Conservation (phyloP, 2,113 vertebrate species). For the Pelodiscus sinensis region DNA sequence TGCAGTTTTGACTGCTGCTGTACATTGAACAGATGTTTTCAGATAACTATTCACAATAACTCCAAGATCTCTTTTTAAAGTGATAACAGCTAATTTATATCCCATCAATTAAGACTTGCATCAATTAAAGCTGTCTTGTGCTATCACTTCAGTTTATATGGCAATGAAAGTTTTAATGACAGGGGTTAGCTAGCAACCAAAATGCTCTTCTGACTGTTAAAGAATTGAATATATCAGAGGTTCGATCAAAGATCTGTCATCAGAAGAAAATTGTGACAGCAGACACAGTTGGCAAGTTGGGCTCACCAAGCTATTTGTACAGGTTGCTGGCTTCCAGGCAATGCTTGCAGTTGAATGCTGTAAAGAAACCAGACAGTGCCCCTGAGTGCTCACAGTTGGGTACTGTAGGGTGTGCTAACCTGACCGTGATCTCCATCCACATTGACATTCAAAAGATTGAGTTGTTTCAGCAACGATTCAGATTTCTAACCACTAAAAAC, state of each 20-base stretch:
- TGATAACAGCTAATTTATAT: too few relatives aligned
- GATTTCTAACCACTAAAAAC: neutral
- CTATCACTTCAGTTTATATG: accelerated
- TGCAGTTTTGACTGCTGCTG: too few relatives aligned
- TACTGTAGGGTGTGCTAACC: neutral
- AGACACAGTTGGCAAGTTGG: neutral
- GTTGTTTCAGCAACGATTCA: accelerated
- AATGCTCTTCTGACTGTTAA: neutral
- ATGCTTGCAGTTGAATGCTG: accelerated
- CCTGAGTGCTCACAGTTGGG: too few relatives aligned
- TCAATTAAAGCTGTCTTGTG: neutral
- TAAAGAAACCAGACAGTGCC: neutral
- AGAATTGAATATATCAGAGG: accelerated
- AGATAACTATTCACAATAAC: too few relatives aligned
- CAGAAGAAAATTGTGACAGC: neutral
- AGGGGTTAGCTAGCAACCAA: accelerated
- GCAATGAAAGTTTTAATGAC: accelerated
- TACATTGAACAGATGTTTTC: too few relatives aligned
- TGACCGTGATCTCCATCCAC: neutral
- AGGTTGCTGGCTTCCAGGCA: accelerated
- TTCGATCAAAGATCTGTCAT: neutral
- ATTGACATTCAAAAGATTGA: neutral
- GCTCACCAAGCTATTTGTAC: neutral
- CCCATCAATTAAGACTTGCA: too few relatives aligned
- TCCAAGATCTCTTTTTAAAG: too few relatives aligned